Percentiles rank a stretch among this genome's conserved stretches.
Evolutionary conservation across 2,113 vertebrate species (phyloP).

Genomic region (Stictonetta naevosa): DNA sequence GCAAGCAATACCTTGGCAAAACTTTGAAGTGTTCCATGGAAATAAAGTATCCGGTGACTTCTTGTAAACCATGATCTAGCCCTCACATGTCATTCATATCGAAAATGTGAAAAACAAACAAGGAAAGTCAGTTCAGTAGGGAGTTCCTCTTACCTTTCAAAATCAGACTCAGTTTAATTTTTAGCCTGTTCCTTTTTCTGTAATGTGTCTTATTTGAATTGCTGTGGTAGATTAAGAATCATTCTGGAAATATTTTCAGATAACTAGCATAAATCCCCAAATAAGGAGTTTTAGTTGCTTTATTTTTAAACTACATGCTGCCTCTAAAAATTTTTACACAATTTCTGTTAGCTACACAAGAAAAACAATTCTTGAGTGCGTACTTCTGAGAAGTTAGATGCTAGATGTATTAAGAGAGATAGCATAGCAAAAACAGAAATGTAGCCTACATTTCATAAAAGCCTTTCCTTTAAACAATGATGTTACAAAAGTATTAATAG

Average conservation of each 20-base stretch:
- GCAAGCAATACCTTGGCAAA: not conserved
- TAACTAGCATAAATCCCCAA: not conserved
- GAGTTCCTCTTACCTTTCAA: not conserved
- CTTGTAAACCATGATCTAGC: conserved; percentile 19
- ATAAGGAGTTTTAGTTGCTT: not conserved
- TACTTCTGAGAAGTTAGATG: not conserved
- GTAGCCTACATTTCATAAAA: not conserved
- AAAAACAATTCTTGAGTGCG: not conserved
- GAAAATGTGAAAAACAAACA: conserved; percentile 33
- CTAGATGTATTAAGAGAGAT: not conserved
- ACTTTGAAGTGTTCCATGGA: conserved; percentile 10
- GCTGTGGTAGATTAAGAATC: not conserved
- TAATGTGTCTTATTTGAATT: not conserved
- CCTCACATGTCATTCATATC: not conserved
- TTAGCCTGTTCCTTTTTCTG: not conserved
- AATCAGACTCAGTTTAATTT: not conserved
- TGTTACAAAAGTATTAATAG: not conserved
- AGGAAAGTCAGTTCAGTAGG: not conserved
- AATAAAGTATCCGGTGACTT: conserved; percentile 40
- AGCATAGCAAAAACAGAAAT: not conserved
- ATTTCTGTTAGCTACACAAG: not conserved
- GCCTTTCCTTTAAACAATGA: not conserved
- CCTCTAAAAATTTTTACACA: not conserved
- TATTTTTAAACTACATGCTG: not conserved
- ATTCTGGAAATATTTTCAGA: not conserved